phyloP scores from a whole-genome alignment of 1,140 invertebrate genomes.

The Aphidius ervi region DNA sequence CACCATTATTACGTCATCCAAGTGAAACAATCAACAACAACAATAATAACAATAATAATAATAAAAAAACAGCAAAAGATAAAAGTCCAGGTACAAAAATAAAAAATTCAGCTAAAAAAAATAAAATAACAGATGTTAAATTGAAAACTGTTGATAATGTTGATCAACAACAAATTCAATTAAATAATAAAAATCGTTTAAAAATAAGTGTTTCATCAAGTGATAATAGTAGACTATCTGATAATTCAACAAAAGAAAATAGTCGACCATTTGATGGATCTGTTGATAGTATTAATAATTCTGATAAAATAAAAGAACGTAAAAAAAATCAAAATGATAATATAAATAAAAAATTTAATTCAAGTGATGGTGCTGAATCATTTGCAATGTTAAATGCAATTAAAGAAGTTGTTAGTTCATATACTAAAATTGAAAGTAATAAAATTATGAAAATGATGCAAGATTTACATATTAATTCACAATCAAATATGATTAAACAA shows the following conservation, averaged over 20 bases:
- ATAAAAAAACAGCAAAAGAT: conserved; percentile 6
- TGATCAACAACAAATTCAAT: conserved; percentile 19
- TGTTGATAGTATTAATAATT: conserved; percentile 23
- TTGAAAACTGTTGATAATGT: conserved; percentile 31
- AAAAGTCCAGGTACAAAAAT: not conserved
- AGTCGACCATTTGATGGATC: conserved; percentile 32
- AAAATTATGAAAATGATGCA: conserved; percentile 40
- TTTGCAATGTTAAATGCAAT: conserved; percentile 21
- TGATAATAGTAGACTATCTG: conserved; percentile 30
- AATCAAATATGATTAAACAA: conserved; percentile 41
- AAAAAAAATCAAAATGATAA: conserved; percentile 17
- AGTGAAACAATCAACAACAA: too few species aligned
- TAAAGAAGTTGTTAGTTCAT: conserved; percentile 25
- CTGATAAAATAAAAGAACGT: conserved; percentile 24
- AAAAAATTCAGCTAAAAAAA: conserved; percentile 4
- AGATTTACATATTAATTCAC: conserved; percentile 40
- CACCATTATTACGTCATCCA: too few species aligned
- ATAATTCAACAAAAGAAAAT: conserved; percentile 44
- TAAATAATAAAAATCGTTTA: conserved; percentile 17
- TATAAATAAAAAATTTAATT: conserved; percentile 9
- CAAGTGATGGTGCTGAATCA: conserved; percentile 9
- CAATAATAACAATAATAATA: not conserved
- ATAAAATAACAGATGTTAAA: conserved; percentile 29
- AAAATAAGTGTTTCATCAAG: conserved; percentile 19
- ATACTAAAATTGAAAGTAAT: conserved; percentile 35